These are phyloP conservation scores for Columba janthina DNA, from an alignment of 2,113 vertebrate species.

Conservation along the genomic window DNA sequence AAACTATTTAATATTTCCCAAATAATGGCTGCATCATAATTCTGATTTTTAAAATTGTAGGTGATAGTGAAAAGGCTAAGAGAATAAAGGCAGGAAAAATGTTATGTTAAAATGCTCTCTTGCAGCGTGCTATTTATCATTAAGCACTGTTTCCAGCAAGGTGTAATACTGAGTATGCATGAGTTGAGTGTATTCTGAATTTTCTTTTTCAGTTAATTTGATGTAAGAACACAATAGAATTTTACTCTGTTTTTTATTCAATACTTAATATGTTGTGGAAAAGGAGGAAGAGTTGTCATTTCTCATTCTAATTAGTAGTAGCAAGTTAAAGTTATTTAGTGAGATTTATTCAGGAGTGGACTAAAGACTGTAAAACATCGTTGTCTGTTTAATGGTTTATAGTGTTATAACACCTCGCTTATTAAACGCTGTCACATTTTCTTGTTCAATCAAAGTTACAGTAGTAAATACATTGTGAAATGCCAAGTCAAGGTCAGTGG, in stretches of 20 bases:
- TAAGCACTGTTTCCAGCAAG: not conserved
- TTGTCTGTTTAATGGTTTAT: conserved; percentile 60
- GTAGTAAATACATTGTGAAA: conserved; percentile 46
- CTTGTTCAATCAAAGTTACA: conserved; percentile 41
- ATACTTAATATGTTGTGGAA: not conserved
- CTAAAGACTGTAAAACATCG: conserved; percentile 39
- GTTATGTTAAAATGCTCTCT: not conserved
- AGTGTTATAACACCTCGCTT: conserved; percentile 49
- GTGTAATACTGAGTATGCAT: not conserved
- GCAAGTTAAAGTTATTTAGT: conserved; percentile 20
- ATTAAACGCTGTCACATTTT: conserved; percentile 58
- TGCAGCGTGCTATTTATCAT: not conserved
- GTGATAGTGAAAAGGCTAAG: not conserved
- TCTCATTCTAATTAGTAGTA: not conserved
- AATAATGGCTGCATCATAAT: not conserved
- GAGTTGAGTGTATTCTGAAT: not conserved
- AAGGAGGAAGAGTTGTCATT: not conserved
- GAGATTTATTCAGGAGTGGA: conserved; percentile 56
- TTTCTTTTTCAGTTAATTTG: not conserved
- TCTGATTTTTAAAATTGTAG: not conserved
- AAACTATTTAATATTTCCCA: not conserved
- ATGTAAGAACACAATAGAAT: not conserved
- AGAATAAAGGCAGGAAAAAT: not conserved
- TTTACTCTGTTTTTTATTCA: conserved; percentile 1
- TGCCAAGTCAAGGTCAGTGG: conserved; percentile 47